Conservation (phyloP, 2,888 invertebrate genomes). For the Protophormia terraenovae region DNA sequence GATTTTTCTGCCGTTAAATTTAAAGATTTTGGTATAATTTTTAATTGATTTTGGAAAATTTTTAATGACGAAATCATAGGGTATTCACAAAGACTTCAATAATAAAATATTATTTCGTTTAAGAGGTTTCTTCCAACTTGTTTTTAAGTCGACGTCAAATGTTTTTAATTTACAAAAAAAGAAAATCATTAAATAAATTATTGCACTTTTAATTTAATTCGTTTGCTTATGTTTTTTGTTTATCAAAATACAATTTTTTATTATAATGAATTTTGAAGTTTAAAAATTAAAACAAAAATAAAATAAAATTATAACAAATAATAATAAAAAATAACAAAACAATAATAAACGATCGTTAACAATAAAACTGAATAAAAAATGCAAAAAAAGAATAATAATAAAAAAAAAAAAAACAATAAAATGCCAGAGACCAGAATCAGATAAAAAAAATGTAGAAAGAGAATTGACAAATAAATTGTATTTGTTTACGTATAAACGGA, state of each 20-base stretch:
- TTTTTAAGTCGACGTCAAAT: conserved; percentile 6
- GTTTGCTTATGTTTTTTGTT: neutral
- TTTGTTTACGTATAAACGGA: conserved; percentile 47
- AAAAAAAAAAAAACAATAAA: neutral
- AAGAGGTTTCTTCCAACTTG: neutral
- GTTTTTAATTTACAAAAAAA: conserved; percentile 4
- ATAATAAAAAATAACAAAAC: conserved; percentile 28
- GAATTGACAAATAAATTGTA: neutral
- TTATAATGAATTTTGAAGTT: conserved; percentile 36
- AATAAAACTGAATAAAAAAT: conserved; percentile 17
- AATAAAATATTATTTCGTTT: conserved; percentile 6
- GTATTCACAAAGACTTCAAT: neutral
- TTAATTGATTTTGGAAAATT: neutral
- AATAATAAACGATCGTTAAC: conserved; percentile 31
- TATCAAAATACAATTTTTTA: neutral
- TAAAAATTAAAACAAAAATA: neutral
- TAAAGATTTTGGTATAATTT: neutral
- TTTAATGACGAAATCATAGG: neutral
- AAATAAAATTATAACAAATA: conserved; percentile 17
- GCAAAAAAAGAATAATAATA: neutral
- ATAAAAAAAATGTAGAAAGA: neutral
- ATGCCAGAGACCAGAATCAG: neutral
- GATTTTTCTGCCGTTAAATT: neutral
- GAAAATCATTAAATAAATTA: conserved; percentile 17
- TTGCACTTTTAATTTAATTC: conserved; percentile 51